These are phyloP conservation scores for Tragelaphus buxtoni DNA, from an alignment of 2,113 vertebrate species.

Conservation along the genomic window DNA sequence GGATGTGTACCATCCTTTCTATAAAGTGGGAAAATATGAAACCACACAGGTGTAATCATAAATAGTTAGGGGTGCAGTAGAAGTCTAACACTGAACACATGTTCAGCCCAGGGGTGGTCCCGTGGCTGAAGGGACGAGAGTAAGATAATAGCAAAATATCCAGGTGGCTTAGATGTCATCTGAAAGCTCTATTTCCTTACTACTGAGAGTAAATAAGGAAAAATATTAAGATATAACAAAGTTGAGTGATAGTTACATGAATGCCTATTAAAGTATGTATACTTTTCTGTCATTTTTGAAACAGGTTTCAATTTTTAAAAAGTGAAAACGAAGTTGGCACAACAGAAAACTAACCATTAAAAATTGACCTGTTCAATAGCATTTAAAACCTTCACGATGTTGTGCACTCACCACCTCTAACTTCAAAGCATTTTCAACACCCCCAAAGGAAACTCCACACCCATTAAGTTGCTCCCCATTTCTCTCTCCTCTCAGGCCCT, in stretches of 20 bases:
- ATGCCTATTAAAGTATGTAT: not conserved
- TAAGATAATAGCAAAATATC: not conserved
- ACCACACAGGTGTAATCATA: not conserved
- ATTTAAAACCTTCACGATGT: not conserved
- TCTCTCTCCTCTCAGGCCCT: not conserved
- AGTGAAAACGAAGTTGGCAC: not conserved
- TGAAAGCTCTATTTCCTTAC: not conserved
- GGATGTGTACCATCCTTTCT: not conserved
- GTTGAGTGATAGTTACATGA: not conserved
- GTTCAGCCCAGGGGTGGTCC: not conserved
- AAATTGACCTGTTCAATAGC: not conserved
- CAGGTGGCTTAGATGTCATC: not conserved
- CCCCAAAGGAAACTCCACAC: not conserved
- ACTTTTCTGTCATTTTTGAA: not conserved
- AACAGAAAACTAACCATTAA: not conserved
- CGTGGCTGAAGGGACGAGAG: not conserved
- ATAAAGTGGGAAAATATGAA: not conserved
- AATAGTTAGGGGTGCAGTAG: accelerated
- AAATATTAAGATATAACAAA: not conserved
- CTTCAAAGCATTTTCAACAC: not conserved
- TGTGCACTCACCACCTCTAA: not conserved
- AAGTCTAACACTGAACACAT: not conserved
- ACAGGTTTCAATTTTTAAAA: not conserved
- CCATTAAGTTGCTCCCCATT: no score
- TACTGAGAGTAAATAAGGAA: not conserved